phyloP scores from a whole-genome alignment of 2,888 invertebrate species.

The Tuta absoluta region DNA sequence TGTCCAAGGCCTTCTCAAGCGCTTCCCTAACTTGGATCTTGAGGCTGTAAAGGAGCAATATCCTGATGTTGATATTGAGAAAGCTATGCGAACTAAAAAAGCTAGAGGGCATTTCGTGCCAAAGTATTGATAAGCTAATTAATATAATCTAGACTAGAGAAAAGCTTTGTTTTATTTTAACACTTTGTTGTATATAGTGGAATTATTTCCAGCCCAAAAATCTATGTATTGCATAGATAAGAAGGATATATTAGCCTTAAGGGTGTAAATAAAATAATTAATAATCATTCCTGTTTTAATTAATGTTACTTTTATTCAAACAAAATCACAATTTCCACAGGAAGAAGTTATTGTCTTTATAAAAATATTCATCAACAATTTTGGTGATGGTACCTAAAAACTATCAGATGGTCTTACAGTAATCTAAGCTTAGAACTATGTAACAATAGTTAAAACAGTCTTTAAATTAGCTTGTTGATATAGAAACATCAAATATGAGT shows the following conservation, averaged over 20 bases:
- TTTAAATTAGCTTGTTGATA: no score
- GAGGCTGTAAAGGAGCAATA: slow-evolving; percentile 86
- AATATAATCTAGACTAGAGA: background rate
- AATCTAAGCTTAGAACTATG: background rate
- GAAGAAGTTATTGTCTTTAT: background rate
- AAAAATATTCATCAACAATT: background rate
- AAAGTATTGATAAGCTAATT: slow-evolving; percentile 51
- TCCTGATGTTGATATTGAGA: slow-evolving; percentile 88
- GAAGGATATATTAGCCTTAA: background rate
- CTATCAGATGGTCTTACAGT: background rate
- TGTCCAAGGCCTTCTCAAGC: slow-evolving; percentile 85
- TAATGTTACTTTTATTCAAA: slow-evolving; percentile 4
- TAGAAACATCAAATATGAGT: no score
- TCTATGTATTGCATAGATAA: background rate
- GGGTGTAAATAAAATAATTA: slow-evolving; percentile 5
- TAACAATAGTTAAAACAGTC: background rate
- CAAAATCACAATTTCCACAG: background rate
- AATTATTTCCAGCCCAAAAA: background rate
- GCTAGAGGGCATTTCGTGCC: slow-evolving; percentile 83
- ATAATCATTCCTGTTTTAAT: slow-evolving; percentile 13
- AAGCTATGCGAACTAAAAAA: slow-evolving; percentile 79
- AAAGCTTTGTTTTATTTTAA: background rate
- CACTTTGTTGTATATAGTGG: background rate
- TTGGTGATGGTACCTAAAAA: background rate
- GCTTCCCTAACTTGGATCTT: slow-evolving; percentile 89